Evolutionary conservation across 2,113 vertebrate species (phyloP).

Genomic region (Bagarius yarrelli): DNA sequence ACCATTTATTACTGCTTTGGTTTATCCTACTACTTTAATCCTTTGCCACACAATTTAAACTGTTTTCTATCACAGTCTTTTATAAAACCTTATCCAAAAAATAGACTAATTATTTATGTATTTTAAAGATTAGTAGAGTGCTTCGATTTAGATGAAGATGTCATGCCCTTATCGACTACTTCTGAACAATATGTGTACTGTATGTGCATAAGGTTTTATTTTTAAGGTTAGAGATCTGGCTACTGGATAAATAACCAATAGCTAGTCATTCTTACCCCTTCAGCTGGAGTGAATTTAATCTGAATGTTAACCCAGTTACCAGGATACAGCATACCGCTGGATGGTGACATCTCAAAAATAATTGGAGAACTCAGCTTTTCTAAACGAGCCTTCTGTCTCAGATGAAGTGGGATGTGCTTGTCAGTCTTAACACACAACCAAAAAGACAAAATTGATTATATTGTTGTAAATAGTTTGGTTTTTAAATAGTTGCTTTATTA

Average conservation of each 20-base stretch:
- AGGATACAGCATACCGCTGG: constrained; percentile 69
- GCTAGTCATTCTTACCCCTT: constrained; percentile 73
- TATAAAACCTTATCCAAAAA: not conserved
- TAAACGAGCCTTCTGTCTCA: constrained; percentile 58
- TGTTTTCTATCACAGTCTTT: not conserved
- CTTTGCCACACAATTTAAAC: not conserved
- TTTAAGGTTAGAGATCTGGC: no score
- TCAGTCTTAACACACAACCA: constrained; percentile 67
- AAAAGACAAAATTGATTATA: not conserved
- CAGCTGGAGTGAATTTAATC: constrained; percentile 80
- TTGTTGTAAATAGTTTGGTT: not conserved
- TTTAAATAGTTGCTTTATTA: not conserved
- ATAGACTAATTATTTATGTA: not conserved
- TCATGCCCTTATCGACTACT: not conserved
- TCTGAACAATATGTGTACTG: not conserved
- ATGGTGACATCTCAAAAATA: constrained; percentile 75
- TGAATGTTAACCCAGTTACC: constrained; percentile 70
- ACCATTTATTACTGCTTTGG: not conserved
- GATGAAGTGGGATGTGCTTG: constrained; percentile 67
- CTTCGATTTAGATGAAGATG: not conserved
- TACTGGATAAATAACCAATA: not conserved
- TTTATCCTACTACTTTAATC: not conserved
- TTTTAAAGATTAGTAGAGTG: not conserved
- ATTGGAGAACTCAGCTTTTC: constrained; percentile 57
- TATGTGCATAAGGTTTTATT: not conserved